phyloP scores from a whole-genome alignment of 2,797 vertebrate species.

The Esox lucius region DNA sequence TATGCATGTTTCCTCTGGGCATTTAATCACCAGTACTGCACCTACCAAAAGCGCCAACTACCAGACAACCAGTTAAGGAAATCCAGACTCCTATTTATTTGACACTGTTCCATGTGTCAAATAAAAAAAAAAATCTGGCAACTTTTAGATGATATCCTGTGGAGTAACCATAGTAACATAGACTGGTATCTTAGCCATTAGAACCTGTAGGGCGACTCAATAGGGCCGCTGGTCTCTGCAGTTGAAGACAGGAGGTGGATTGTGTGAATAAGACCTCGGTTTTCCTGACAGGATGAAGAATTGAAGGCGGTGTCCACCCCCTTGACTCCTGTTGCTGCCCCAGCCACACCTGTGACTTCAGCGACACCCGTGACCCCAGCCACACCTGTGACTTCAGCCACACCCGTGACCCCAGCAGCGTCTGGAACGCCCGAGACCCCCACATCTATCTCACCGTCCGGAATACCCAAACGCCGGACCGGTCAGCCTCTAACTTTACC shows the following conservation, averaged over 20 bases:
- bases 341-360: slow-evolving; percentile 41
- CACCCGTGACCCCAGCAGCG: slow-evolving; percentile 37
- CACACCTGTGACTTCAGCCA: slow-evolving; percentile 45
- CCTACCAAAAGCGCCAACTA: too few species aligned
- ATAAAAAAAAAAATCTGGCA: too few species aligned
- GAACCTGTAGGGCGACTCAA: background rate
- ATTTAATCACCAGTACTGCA: too few species aligned
- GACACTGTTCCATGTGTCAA: too few species aligned
- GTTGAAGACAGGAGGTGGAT: background rate
- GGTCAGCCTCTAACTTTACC: slow-evolving; percentile 64
- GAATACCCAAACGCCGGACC: slow-evolving; percentile 81
- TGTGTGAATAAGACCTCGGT: background rate
- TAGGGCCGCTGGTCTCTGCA: background rate
- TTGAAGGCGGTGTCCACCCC: slow-evolving; percentile 52
- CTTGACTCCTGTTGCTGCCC: slow-evolving; percentile 44
- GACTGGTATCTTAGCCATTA: background rate
- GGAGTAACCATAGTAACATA: too few species aligned
- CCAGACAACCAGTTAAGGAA: too few species aligned
- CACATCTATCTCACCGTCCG: slow-evolving; percentile 60
- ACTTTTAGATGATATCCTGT: too few species aligned
- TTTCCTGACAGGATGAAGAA: slow-evolving; percentile 32
- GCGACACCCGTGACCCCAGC: slow-evolving; percentile 42
- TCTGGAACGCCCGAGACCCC: slow-evolving; percentile 28
- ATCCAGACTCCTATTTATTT: too few species aligned
- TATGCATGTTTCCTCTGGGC: too few species aligned